These are phyloP conservation scores for Clupea harengus DNA, from an alignment of 2,113 vertebrate species.

Conservation along the genomic window DNA sequence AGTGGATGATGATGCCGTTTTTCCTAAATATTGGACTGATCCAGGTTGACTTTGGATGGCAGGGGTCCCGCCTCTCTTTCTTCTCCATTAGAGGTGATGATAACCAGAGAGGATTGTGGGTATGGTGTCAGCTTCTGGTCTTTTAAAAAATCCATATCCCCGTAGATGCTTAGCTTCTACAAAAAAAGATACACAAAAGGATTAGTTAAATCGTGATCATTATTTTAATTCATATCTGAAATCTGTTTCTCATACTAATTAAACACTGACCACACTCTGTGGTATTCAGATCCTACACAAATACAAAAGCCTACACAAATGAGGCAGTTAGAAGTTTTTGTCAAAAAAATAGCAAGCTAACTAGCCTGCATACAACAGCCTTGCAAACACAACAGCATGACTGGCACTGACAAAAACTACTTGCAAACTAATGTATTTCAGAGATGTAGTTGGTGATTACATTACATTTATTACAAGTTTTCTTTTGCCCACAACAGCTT, in stretches of 20 bases:
- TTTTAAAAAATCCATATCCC: conserved; percentile 84
- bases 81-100: conserved; percentile 78
- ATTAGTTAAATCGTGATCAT: neutral
- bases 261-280: too few species aligned
- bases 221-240: neutral
- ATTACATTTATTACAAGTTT: neutral
- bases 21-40: conserved; percentile 77
- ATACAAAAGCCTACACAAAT: too few species aligned
- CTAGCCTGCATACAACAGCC: too few species aligned
- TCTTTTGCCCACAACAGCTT: too few species aligned
- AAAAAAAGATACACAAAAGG: neutral
- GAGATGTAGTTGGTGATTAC: too few species aligned
- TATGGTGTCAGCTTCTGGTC: conserved; percentile 87
- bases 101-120: conserved; percentile 82
- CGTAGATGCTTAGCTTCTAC: conserved; percentile 96
- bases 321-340: too few species aligned
- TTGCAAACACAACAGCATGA: neutral
- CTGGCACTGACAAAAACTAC: neutral
- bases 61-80: conserved; percentile 88
- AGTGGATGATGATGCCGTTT: neutral
- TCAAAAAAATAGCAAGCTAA: too few species aligned
- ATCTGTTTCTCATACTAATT: too few species aligned
- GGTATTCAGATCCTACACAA: neutral
- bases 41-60: conserved; percentile 87
- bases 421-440: too few species aligned